Percentiles rank a stretch among this genome's conserved stretches.
Evolutionary conservation across 2,888 invertebrate species (phyloP).

Genomic region (Drosophila kuntzei): DNA sequence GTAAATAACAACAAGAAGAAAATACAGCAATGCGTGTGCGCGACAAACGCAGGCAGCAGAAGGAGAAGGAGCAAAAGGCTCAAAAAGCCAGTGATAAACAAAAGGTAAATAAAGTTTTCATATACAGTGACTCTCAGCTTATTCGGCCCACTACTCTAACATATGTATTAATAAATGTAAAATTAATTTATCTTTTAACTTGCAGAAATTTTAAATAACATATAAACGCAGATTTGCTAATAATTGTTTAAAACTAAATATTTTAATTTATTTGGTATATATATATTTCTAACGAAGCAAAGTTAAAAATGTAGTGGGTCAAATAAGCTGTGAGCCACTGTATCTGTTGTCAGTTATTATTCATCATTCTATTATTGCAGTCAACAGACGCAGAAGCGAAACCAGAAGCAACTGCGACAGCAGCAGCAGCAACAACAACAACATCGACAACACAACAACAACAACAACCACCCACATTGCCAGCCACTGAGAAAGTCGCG

Average conservation of each 20-base stretch:
- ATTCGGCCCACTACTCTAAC: too few relatives aligned
- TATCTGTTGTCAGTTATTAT: background rate
- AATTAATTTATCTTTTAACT: too few relatives aligned
- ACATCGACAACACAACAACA: conserved; percentile 9
- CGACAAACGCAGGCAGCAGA: conserved; percentile 64
- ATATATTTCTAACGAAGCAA: too few relatives aligned
- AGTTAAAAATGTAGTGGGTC: too few relatives aligned
- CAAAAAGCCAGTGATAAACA: conserved; percentile 44
- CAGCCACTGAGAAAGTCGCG: conserved; percentile 73
- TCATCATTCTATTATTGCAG: conserved; percentile 25
- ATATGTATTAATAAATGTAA: too few relatives aligned
- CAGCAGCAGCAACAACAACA: conserved; percentile 15
- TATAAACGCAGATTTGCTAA: too few relatives aligned
- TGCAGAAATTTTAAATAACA: too few relatives aligned
- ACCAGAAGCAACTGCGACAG: conserved; percentile 15
- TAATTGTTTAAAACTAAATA: too few relatives aligned
- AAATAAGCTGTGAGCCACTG: background rate
- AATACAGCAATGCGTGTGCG: conserved; percentile 65
- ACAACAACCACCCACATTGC: conserved; percentile 43
- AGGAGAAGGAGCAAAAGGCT: conserved; percentile 55
- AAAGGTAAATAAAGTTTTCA: conserved; percentile 12
- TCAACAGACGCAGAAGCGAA: conserved; percentile 26
- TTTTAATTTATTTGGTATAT: too few relatives aligned
- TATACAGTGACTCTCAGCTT: background rate
- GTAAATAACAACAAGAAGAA: conserved; percentile 4